Conservation (phyloP, 2,888 invertebrate species). For the Branchipolynoe longqiensis region DNA sequence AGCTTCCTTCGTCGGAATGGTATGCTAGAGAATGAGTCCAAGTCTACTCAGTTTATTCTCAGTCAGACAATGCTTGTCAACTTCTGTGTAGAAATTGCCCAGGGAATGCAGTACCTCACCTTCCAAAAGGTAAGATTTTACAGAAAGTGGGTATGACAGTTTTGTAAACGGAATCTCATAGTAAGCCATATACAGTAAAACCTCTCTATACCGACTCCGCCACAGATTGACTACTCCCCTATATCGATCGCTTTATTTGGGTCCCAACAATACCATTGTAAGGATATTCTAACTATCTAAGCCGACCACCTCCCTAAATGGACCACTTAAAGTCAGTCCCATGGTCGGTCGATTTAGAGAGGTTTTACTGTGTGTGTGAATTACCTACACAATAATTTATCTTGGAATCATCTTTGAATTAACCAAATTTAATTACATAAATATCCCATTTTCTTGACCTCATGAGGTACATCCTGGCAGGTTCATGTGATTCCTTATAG, state of each 20-base stretch:
- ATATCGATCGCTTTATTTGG: no score
- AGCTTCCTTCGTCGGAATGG: constrained; percentile 35
- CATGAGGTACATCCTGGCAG: not conserved
- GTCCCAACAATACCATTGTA: no score
- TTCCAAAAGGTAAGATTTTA: constrained; percentile 19
- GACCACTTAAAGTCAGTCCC: no score
- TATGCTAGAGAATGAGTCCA: constrained; percentile 27
- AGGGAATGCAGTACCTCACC: constrained; percentile 22
- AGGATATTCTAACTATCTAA: no score
- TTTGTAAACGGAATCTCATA: not conserved
- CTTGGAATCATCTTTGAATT: not conserved
- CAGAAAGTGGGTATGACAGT: not conserved
- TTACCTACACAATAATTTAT: not conserved
- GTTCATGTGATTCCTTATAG: not conserved
- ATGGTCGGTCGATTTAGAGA: no score
- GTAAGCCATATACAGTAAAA: no score
- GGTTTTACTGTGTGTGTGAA: no score
- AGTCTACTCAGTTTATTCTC: not conserved
- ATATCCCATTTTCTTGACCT: no score
- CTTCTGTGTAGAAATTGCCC: constrained; percentile 13
- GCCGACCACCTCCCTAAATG: no score
- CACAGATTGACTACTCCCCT: no score
- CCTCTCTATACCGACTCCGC: no score
- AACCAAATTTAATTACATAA: no score
- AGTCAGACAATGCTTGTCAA: constrained; percentile 11